These are phyloP conservation scores for Lateolabrax maculatus DNA, from an alignment of 2,797 vertebrate species.

Conservation along the genomic window DNA sequence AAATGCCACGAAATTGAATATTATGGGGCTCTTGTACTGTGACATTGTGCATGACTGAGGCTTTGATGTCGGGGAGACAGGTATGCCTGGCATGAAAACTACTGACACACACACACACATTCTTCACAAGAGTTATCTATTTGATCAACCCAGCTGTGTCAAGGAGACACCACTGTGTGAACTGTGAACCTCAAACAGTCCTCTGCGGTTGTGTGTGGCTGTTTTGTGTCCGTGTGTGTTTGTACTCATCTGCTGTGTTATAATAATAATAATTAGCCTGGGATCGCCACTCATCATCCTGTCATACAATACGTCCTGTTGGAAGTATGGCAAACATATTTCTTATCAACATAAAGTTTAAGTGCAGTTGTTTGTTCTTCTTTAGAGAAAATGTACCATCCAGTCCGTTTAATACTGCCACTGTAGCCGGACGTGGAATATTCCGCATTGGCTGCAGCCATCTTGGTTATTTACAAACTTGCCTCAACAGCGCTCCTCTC, in stretches of 20 bases:
- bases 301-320: too few relatives aligned
- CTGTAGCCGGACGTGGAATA: too few relatives aligned
- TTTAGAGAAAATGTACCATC: too few relatives aligned
- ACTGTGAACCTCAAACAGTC: conserved; percentile 44
- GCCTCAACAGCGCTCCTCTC: too few relatives aligned
- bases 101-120: conserved; percentile 32
- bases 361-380: too few relatives aligned
- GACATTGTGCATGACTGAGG: conserved; percentile 10
- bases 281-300: too few relatives aligned
- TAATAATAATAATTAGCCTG: too few relatives aligned
- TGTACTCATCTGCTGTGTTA: conserved; percentile 20
- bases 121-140: conserved; percentile 51
- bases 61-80: conserved; percentile 46
- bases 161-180: conserved; percentile 68
- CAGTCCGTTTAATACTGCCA: too few relatives aligned
- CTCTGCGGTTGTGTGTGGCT: conserved; percentile 20
- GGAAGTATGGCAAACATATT: too few relatives aligned
- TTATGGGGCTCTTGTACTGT: conserved; percentile 1
- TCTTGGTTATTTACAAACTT: too few relatives aligned
- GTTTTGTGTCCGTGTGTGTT: not conserved
- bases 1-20: conserved; percentile 29
- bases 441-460: too few relatives aligned
- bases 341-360: too few relatives aligned
- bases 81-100: conserved; percentile 54
- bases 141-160: conserved; percentile 73